A percentile compares a stretch with the other conserved stretches of the same genome.
phyloP scores from a whole-genome alignment of 2,888 invertebrate genomes.

The Drosophila meridionalis region DNA sequence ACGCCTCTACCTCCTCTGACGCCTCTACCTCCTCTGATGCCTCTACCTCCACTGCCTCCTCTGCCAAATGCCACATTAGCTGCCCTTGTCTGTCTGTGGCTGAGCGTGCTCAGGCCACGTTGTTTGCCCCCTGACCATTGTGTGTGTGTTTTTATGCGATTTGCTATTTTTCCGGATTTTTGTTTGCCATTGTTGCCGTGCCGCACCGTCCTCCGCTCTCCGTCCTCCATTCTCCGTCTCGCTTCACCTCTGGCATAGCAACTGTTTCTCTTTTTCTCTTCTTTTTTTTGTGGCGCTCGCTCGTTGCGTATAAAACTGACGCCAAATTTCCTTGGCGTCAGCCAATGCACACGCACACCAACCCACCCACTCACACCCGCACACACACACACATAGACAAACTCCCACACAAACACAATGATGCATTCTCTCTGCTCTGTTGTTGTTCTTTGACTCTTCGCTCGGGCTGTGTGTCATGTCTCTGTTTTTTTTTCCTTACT shows the following conservation, averaged over 20 bases:
- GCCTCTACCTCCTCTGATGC: too few relatives aligned
- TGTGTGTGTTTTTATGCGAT: constrained; percentile 67
- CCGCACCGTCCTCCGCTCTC: background rate
- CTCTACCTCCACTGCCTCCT: constrained; percentile 14
- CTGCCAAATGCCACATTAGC: constrained; percentile 67
- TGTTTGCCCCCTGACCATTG: constrained; percentile 3
- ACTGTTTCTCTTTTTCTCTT: constrained; percentile 32
- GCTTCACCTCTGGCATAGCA: background rate
- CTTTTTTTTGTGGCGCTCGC: constrained; percentile 7
- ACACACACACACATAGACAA: constrained; percentile 16
- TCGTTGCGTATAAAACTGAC: constrained; percentile 72
- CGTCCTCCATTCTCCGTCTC: background rate
- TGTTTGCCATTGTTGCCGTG: constrained; percentile 70
- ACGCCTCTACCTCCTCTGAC: background rate
- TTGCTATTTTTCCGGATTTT: constrained; percentile 77
- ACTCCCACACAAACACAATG: constrained; percentile 38
- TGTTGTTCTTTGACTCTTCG: constrained; percentile 34
- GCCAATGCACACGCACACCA: constrained; percentile 58
- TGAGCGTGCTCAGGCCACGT: constrained; percentile 16
- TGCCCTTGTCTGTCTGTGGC: constrained; percentile 23
- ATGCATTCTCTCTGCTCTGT: constrained; percentile 14
- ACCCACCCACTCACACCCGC: constrained; percentile 16
- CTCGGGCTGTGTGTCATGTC: constrained; percentile 47
- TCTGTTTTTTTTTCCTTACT: constrained; percentile 51
- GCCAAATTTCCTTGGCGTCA: constrained; percentile 80